These are phyloP conservation scores for Sorex fumeus DNA, from an alignment of 2,113 vertebrate genomes.

Conservation along the genomic window DNA sequence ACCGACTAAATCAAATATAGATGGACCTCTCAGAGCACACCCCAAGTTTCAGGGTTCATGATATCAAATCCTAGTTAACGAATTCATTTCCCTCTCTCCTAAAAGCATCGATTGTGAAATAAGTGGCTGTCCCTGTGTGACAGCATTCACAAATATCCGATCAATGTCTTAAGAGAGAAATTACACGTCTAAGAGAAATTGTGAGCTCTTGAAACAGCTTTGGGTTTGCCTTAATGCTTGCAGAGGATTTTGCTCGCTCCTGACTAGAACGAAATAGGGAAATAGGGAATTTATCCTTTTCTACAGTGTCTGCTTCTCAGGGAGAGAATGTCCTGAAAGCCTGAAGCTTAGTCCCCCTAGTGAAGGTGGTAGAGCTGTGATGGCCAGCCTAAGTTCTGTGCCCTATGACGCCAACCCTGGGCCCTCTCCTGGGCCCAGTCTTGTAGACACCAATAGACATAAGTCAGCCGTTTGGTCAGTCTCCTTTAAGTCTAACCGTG, in stretches of 20 bases:
- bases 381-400: too few relatives aligned
- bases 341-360: background rate
- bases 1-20: background rate
- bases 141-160: background rate
- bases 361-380: background rate
- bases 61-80: background rate
- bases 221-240: background rate
- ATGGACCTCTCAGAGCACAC: background rate
- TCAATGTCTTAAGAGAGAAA: slow-evolving; percentile 12
- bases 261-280: background rate
- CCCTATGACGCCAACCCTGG: too few relatives aligned
- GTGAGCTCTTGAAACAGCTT: background rate
- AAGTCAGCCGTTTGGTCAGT: background rate
- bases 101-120: background rate
- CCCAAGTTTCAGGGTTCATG: background rate
- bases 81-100: background rate
- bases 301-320: background rate
- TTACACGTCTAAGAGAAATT: background rate
- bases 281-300: background rate
- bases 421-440: background rate
- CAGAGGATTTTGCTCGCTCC: background rate
- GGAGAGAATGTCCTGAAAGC: background rate
- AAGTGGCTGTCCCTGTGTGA: background rate
- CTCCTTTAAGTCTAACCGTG: background rate
- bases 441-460: background rate